Base-by-base conservation (phyloP, 1,140 invertebrate genomes). In the Rhizoglyphus robini region DNA sequence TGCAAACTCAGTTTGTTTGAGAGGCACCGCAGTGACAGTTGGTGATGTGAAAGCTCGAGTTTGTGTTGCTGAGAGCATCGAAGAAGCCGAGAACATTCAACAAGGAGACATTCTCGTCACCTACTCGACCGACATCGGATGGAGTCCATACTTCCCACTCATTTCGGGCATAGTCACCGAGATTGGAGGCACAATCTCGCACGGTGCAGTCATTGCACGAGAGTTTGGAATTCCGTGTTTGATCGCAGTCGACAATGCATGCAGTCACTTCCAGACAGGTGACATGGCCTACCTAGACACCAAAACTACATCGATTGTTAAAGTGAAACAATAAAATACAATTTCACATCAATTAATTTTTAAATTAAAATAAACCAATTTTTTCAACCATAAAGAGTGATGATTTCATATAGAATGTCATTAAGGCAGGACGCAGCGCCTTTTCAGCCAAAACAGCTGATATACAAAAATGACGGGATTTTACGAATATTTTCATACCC, bases 161-260 rank as follows among this genome's bases (percentile, higher is more conserved):
- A 74, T 91, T 4, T 76, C 79, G 1, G 89, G 88, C 20, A 80
- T 92, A 15, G 84, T 89, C 3, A 91, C 88, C 0, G 88, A 92
- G 76, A 76, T 90, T 4, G 88, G 88, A 23, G 88, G 89, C 47
- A 79, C 90, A 0, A 83, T 91, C 67, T 90, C 87, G 46, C 88
- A 92, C 71, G 88, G 88, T 54, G 88, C 88, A 60, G 88, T 90
- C 0, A 86, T 91, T n/a, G 88, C 88, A 1, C 77, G 88, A 68
- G 88, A 91, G 76, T 90, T 88, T 74, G 87, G 88, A 0, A 72
- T 91, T 27, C 88, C 88, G 0, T 90, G 88, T 73, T 79, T 91
- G 32, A 84, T 90, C 15, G 87, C 86, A 15, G 84, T 83, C 1
- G 74, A 79, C 48, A 76, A 79, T 65, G 87, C 84, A 1, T 88